Base-by-base conservation (phyloP, 2,797 vertebrate species). In the Alca torda region DNA sequence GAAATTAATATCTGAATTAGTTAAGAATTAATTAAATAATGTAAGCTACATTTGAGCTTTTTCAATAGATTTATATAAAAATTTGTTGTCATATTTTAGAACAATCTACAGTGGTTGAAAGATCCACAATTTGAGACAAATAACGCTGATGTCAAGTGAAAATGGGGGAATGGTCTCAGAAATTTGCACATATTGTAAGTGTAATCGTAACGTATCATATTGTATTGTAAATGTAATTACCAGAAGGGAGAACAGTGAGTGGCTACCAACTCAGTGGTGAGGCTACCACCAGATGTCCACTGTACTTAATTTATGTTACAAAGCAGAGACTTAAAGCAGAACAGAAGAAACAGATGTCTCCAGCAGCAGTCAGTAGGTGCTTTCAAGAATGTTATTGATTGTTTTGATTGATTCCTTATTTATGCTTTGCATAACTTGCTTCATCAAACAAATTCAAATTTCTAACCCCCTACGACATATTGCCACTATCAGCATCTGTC, bases 1-100 rank as follows among this genome's bases (percentile, higher is more conserved):
- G 10, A 89, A 72, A 60, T 96, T 79, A 97, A 84, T 54, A 88
- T 33, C 45, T 51, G 41, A 54, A 43, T 94, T 85, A 95, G 61
- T 82, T 65, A 87, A 85, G 24, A 78, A 90, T 53, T 82, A 84
- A 76, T 43, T 86, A 87, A 90, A 74, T 45, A 51, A 80, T 6
- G 30, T 50, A 93, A 90, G 6, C 33, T 74, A 64, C 30, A 72
- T 54, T 50, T 46, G 16, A 43, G 6, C 21, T 45, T 70, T 63
- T 90, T 77, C 61, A 89, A 59, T n/a, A 59, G 30, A 56, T 67
- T 61, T 20, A 50, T 31, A 33, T n/a, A 67, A 72, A 77, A 73
- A 75, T 16, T 26, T 81, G 13, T 67, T 93, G 39, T 23, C 53
- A 8, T 53, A 90, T 76, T 90, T 69, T 72, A 80, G 53, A 86